Conservation (phyloP, 92 coral and sea anemone genomes). For the Micromussa lordhowensis region DNA sequence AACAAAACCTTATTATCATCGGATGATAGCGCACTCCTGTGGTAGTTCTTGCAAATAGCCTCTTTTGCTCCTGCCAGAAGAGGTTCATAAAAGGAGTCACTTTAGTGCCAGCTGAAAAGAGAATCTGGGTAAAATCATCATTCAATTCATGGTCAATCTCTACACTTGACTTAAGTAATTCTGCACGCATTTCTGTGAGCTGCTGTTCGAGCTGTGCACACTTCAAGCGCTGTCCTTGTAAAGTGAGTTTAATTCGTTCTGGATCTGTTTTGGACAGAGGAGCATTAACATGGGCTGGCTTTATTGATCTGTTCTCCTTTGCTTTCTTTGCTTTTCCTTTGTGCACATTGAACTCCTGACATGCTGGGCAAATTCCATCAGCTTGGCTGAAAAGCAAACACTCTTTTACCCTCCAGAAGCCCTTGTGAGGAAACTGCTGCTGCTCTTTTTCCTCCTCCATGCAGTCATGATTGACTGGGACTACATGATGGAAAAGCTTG, state of each 20-base stretch:
- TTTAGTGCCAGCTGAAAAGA: slow-evolving; percentile 23
- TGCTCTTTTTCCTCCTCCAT: no score
- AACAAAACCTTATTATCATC: no score
- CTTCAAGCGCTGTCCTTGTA: slow-evolving; percentile 41
- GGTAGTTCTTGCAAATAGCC: no score
- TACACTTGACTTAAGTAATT: no score
- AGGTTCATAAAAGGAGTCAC: no score
- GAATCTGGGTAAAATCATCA: slow-evolving; percentile 19
- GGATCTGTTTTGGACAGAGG: slow-evolving; percentile 22
- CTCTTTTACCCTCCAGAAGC: slow-evolving; percentile 32
- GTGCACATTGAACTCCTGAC: slow-evolving; percentile 13
- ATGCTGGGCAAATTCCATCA: slow-evolving; percentile 26
- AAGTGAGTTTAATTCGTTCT: slow-evolving; percentile 38
- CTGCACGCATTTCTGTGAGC: no score
- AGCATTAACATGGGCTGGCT: slow-evolving; percentile 32
- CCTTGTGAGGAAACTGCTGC: slow-evolving; percentile 66
- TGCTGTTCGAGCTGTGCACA: slow-evolving; percentile 32
- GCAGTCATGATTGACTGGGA: no score
- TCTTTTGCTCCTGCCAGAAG: no score
- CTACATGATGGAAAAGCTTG: no score
- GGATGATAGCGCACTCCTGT: no score
- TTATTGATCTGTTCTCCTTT: slow-evolving; percentile 25
- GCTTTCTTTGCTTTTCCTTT: slow-evolving; percentile 2
- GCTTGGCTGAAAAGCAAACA: no score
- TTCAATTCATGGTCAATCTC: no score